phyloP scores from a whole-genome alignment of 1,140 invertebrate species.

The Episyrphus balteatus region DNA sequence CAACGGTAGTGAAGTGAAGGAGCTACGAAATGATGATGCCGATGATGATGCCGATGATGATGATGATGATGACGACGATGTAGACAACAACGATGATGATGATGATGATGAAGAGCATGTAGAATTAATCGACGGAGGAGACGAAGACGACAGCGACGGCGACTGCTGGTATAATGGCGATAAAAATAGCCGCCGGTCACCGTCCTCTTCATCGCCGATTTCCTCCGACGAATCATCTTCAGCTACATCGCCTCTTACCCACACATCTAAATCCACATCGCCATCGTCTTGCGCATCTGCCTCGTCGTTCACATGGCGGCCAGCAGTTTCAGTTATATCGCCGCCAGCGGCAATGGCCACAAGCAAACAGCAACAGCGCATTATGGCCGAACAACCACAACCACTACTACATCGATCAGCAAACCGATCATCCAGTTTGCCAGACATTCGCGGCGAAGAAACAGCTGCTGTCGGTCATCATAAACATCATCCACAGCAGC shows the following conservation, averaged over 20 bases:
- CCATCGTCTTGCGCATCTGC: constrained; percentile 28
- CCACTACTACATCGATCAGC: not conserved
- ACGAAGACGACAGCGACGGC: constrained; percentile 13
- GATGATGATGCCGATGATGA: not conserved
- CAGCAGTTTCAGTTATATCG: constrained; percentile 8
- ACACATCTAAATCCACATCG: constrained; percentile 24
- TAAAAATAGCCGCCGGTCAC: constrained; percentile 22
- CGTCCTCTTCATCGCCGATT: constrained; percentile 19
- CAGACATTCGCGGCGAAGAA: constrained; percentile 24
- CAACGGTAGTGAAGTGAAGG: not conserved
- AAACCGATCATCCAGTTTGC: constrained; percentile 21
- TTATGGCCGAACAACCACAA: not conserved
- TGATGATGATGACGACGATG: not conserved
- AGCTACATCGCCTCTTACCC: constrained; percentile 28
- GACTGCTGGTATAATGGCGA: constrained; percentile 12
- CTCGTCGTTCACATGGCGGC: constrained; percentile 36
- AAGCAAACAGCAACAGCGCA: not conserved
- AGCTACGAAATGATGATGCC: not conserved
- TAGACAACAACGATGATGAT: too few species aligned
- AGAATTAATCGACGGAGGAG: not conserved
- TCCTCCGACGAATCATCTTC: constrained; percentile 11
- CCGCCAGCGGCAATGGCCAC: constrained; percentile 28
- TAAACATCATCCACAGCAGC: not conserved
- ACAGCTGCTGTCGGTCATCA: constrained; percentile 17
- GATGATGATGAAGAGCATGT: not conserved